phyloP scores from a whole-genome alignment of 1,140 invertebrate genomes.

The Ostrea denselamellosa region DNA sequence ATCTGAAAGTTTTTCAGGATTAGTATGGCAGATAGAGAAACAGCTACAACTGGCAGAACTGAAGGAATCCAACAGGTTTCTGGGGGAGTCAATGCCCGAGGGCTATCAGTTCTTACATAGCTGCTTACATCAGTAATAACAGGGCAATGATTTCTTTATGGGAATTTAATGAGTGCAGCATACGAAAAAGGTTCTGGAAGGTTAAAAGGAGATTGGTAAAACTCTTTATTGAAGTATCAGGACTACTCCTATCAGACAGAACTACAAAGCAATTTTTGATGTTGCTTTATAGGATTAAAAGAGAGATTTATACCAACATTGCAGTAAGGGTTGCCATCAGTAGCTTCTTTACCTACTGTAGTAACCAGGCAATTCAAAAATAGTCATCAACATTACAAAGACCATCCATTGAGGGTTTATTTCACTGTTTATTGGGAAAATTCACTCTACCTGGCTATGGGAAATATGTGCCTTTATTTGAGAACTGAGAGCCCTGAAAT shows the following conservation, averaged over 20 bases:
- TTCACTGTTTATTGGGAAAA: too few relatives aligned
- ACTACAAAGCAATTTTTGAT: too few relatives aligned
- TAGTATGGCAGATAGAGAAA: not conserved
- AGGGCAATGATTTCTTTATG: slow-evolving; percentile 22
- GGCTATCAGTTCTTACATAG: not conserved
- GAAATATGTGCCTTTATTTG: too few relatives aligned
- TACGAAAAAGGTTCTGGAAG: not conserved
- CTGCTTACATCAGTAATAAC: slow-evolving; percentile 33
- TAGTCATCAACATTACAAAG: too few relatives aligned
- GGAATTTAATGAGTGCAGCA: not conserved
- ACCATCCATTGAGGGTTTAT: too few relatives aligned
- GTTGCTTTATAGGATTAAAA: too few relatives aligned
- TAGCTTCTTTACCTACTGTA: too few relatives aligned
- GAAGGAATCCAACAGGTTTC: slow-evolving; percentile 32
- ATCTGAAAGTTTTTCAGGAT: not conserved
- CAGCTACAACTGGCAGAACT: not conserved
- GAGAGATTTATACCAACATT: too few relatives aligned
- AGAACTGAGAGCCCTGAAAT: too few relatives aligned
- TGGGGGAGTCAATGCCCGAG: not conserved
- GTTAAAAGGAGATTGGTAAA: not conserved
- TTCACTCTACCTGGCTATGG: too few relatives aligned
- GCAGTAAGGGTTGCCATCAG: too few relatives aligned
- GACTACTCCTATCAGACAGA: not conserved
- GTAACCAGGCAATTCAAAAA: too few relatives aligned
- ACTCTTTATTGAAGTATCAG: not conserved